Percentiles rank a stretch among this genome's conserved stretches.
Conservation (phyloP, 2,888 invertebrate species). For the Oscheius sp. region DNA sequence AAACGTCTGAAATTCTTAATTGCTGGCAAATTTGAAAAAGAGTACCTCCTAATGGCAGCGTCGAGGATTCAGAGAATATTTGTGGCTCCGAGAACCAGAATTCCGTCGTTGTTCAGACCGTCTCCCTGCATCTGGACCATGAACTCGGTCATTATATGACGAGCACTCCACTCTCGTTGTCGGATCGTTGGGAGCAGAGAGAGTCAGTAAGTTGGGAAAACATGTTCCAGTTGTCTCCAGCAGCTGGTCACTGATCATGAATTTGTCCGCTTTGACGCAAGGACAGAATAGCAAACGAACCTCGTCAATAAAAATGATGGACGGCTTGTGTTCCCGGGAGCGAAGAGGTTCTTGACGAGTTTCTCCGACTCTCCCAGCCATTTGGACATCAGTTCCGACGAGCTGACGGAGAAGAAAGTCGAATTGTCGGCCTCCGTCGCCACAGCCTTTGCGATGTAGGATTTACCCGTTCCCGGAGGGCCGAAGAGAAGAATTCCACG, state of each 20-base stretch:
- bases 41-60: conserved; percentile 59
- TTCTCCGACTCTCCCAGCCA: conserved; percentile 99
- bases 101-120: conserved; percentile 90
- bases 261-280: background rate
- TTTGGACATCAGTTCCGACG: conserved; percentile 97
- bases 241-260: background rate
- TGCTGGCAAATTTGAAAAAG: background rate
- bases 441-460: conserved; percentile 97
- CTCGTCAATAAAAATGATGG: conserved; percentile 93
- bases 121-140: conserved; percentile 99
- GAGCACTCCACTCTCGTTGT: conserved; percentile 96
- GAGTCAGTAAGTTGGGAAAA: conserved; percentile 80
- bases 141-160: conserved; percentile 98
- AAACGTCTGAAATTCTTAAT: conserved; percentile 78
- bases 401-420: conserved; percentile 97
- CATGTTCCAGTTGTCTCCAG: background rate
- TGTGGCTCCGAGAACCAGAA: conserved; percentile 94
- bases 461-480: conserved; percentile 99
- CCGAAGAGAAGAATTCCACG: conserved; percentile 97
- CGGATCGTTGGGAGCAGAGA: conserved; percentile 93
- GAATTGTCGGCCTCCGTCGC: conserved; percentile 99
- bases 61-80: conserved; percentile 89
- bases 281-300: conserved; percentile 40
- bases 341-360: conserved; percentile 87
- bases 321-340: conserved; percentile 90